These are phyloP conservation scores for Phalacrocorax pelagicus DNA, from an alignment of 2,113 vertebrate species.

Conservation along the genomic window DNA sequence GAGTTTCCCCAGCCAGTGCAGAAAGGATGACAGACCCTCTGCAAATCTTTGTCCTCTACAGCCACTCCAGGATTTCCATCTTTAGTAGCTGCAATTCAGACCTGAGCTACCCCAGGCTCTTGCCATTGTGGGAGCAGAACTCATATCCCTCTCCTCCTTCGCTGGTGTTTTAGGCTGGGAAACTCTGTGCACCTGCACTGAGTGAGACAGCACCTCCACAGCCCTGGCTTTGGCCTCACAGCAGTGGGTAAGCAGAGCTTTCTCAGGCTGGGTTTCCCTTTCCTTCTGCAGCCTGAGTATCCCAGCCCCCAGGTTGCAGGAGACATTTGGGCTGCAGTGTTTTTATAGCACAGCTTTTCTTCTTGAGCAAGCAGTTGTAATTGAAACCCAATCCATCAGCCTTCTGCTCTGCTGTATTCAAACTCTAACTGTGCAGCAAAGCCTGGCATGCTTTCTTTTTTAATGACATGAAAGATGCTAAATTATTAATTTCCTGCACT, in stretches of 20 bases:
- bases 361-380: not conserved
- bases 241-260: not conserved
- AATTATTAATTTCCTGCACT: constrained; percentile 11
- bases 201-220: not conserved
- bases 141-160: not conserved
- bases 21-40: not conserved
- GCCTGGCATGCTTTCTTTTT: not conserved
- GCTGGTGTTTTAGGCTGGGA: not conserved
- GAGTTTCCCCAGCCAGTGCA: not conserved
- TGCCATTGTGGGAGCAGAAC: not conserved
- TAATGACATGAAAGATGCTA: not conserved
- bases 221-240: rapidly evolving
- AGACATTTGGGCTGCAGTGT: not conserved
- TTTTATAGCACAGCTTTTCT: not conserved
- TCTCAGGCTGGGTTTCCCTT: not conserved
- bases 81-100: not conserved
- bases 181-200: not conserved
- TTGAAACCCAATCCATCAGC: not conserved
- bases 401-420: not conserved
- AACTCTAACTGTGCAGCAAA: not conserved
- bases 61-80: not conserved
- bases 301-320: not conserved
- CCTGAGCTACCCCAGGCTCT: not conserved
- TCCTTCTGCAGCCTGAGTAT: not conserved
- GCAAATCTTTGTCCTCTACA: not conserved